Evolutionary conservation across 2,113 vertebrate genomes (phyloP).

Genomic region (Sebastes schlegelii): DNA sequence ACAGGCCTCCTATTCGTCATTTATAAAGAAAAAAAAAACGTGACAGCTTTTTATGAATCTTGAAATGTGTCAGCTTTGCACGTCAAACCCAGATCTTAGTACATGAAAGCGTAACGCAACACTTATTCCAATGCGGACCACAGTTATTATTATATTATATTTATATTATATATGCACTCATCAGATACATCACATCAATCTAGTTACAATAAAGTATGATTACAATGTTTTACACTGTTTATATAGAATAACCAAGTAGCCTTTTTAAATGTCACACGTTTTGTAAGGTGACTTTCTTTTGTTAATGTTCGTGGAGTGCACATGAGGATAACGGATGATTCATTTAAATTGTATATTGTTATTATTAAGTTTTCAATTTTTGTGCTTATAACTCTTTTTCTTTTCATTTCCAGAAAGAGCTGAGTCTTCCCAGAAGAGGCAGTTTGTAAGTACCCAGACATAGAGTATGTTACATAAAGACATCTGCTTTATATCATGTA

Average conservation of each 20-base stretch:
- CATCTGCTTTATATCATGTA: background rate
- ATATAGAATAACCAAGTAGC: background rate
- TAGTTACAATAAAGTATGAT: too few species aligned
- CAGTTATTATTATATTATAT: background rate
- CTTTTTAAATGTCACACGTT: background rate
- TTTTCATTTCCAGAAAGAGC: constrained; percentile 92
- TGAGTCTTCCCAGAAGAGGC: constrained; percentile 98
- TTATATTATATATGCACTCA: background rate
- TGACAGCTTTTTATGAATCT: too few species aligned
- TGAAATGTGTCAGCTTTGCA: too few species aligned
- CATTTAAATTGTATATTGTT: background rate
- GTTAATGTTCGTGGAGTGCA: background rate
- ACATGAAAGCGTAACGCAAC: too few species aligned
- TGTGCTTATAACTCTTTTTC: constrained; percentile 30
- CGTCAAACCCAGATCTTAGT: too few species aligned
- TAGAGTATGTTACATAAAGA: background rate
- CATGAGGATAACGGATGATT: background rate
- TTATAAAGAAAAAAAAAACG: background rate
- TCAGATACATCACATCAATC: background rate
- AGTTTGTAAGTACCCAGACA: constrained; percentile 92
- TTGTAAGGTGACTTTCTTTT: background rate
- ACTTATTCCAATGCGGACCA: background rate
- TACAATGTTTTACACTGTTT: background rate
- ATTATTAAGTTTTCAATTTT: background rate
- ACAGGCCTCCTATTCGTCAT: background rate